Base-by-base conservation (phyloP, 1,140 invertebrate species). In the Aphaenogaster floridana region DNA sequence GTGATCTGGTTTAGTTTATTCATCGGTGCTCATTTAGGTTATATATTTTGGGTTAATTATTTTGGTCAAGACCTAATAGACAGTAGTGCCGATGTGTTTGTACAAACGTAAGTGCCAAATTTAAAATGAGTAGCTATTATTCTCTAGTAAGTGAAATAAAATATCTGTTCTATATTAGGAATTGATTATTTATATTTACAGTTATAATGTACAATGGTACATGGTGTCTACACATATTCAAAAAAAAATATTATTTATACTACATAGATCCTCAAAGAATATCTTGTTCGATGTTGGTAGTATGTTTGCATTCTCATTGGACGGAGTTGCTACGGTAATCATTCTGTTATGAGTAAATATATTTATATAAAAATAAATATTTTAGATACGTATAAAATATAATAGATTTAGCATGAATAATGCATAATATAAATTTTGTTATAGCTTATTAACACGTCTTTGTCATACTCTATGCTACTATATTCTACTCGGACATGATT, bases 131-230 rank as follows among this genome's bases (percentile, higher is more conserved):
- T 21, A 68, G 13, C 2, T 21, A 39, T 68, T 68, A 28, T 28
- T 28, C 28, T 28, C 11, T 42, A 42, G 7, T 39, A 13, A 21
- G 7, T 74, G 0, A 21, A 17, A n/a, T 69, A 50, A 1, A 50
- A 50, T 66, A 9, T 69, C 3, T 15, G 9, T 50, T 48, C 28
- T 7, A 21, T 39, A 66, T 42, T 66, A 42, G 3, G 8, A 7
- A 11, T 4, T 45, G 48, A 69, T 8, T 21, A 15, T 76, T 57
- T 17, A 28, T 57, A 17, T 36, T 48, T 64, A 45, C 42, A 57
- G 50, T 13, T 83, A 83, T 68, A 71, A 21, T 45, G 54, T 52
- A 45, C n/a, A 3, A 57, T 83, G 66, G 79, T 83, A 83, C 28
- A 72, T n/a, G 28, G 66, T 52, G 4, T 52, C 50, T 17, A 11